Base-by-base conservation (phyloP, 1,140 invertebrate species). In the Apocrypta bakeri region DNA sequence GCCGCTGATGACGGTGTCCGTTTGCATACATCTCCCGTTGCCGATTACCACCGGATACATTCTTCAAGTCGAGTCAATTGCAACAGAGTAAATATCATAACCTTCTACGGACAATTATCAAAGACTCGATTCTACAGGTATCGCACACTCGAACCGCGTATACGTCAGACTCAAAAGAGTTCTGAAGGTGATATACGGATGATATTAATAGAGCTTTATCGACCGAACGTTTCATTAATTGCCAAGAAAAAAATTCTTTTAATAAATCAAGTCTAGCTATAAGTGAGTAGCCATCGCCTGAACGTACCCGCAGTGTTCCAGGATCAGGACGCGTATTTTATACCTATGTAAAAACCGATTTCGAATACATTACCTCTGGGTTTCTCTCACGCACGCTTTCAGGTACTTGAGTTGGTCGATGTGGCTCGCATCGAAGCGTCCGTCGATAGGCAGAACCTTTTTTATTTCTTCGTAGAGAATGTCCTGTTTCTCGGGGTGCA, bases 381-480 rank as follows among this genome's bases (percentile, higher is more conserved):
- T 95, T 93, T 98, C 97, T 89, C 97, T 98, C 12, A 98, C 95
- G 88, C 96, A 98, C 6, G 97, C 97, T 90, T 96, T 96, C 37
- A 98, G 92, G 88, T 97, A 98, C 17, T 94, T 94, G 87, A 97
- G 91, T 84, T 94, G 93, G 75, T 96, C 95, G 42, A 97, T 91
- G 81, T 94, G 93, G 81, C 93, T 91, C 66, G 93, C 92, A 82
- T 95, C 95, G 25, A 98, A 90, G 69, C 91, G 87, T 69, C 92
- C 91, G 81, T 94, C 90, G 56, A 87, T 82, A 12, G 95, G 94
- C 56, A 97, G 88, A 56, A 95, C 91, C n/a, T 87, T 89, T 69
- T 91, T 89, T 11, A 98, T 89, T 92, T 98, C 97, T 74, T 94
- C 87, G 86, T 94, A 94, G 12, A 97, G 92, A 81, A 93, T 94